These are phyloP conservation scores for Sminthurides bifidus DNA, from an alignment of 1,140 invertebrate species.

Conservation along the genomic window DNA sequence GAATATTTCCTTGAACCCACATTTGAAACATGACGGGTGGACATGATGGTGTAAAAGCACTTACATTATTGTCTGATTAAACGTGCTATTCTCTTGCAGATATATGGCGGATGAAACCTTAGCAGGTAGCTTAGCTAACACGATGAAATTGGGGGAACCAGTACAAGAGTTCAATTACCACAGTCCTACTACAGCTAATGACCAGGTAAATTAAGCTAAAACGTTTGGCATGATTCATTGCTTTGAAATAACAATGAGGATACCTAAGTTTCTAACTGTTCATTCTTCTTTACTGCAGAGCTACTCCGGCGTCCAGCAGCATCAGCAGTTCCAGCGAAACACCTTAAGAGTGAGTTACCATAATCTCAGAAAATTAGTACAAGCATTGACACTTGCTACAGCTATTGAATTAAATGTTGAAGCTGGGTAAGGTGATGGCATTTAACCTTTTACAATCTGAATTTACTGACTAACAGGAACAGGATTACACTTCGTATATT, in stretches of 20 bases:
- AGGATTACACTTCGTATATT: neutral
- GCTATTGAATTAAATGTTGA: too few relatives aligned
- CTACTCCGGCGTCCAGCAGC: neutral
- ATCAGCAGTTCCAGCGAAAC: neutral
- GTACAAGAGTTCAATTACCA: conserved; percentile 22
- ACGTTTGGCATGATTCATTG: conserved; percentile 10
- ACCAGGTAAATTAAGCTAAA: conserved; percentile 8
- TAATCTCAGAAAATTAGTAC: too few relatives aligned
- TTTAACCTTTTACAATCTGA: neutral
- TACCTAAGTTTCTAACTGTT: neutral
- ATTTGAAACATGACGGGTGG: too few relatives aligned
- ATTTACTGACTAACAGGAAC: neutral
- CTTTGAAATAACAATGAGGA: neutral
- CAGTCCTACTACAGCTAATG: conserved; percentile 10
- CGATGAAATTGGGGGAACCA: conserved; percentile 51
- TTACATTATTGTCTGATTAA: neutral
- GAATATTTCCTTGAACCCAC: too few relatives aligned
- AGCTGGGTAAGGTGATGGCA: too few relatives aligned
- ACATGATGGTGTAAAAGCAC: neutral
- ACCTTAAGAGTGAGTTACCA: conserved; percentile 4
- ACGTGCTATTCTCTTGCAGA: conserved; percentile 23
- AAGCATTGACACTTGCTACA: too few relatives aligned
- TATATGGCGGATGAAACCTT: conserved; percentile 47
- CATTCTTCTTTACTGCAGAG: neutral
- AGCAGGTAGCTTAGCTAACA: conserved; percentile 69